Evolutionary conservation across 2,797 vertebrate species (phyloP).

Genomic region (Phataginus tetradactyla): DNA sequence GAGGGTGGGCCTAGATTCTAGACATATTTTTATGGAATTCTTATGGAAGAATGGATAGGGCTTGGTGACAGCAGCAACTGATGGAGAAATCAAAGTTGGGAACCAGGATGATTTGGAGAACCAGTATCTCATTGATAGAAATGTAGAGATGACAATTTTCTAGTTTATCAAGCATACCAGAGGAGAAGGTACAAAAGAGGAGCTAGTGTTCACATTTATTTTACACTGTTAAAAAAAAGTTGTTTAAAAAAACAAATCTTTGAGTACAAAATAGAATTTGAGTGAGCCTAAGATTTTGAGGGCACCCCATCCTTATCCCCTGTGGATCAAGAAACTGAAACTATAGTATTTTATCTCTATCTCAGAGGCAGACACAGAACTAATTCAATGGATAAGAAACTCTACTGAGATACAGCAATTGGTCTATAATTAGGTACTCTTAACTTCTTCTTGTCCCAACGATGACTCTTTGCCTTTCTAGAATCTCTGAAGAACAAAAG

Average conservation of each 20-base stretch:
- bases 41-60: background rate
- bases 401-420: background rate
- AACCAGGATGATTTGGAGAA: background rate
- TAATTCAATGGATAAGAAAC: background rate
- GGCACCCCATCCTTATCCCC: background rate
- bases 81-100: background rate
- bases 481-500: slow-evolving; percentile 11
- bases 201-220: background rate
- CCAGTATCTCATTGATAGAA: background rate
- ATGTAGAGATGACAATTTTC: background rate
- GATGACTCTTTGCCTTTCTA: background rate
- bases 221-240: background rate
- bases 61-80: background rate
- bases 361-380: slow-evolving; percentile 22
- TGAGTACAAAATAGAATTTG: background rate
- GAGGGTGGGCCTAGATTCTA: background rate
- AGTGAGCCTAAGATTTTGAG: background rate
- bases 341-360: background rate
- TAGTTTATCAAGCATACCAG: background rate
- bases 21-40: background rate
- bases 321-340: slow-evolving; percentile 4
- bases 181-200: background rate
- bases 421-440: background rate
- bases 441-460: background rate
- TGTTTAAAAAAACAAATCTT: background rate